A percentile compares a stretch with the other conserved stretches of the same genome.
phyloP scores from a whole-genome alignment of 1,140 invertebrate species.

The Temnothorax nylanderi region DNA sequence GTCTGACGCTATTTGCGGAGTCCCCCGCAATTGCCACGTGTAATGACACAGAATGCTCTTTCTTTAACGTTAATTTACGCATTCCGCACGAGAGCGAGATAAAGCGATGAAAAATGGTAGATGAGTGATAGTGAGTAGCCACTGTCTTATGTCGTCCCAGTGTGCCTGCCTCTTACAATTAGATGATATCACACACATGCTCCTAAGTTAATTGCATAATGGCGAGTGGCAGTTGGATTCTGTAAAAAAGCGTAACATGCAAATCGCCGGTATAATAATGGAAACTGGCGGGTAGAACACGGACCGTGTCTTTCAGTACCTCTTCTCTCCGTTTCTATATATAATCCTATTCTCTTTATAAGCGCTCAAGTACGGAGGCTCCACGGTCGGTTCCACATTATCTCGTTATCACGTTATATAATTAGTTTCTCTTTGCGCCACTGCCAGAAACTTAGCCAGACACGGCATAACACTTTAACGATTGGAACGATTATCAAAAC shows the following conservation, averaged over 20 bases:
- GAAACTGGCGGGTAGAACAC: conserved; percentile 54
- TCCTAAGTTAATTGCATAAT: conserved; percentile 66
- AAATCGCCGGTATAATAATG: conserved; percentile 70
- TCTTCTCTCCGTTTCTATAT: conserved; percentile 68
- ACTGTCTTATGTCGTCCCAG: conserved; percentile 27
- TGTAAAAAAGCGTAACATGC: conserved; percentile 66
- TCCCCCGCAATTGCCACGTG: neutral
- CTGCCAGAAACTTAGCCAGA: conserved; percentile 49
- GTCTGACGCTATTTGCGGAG: neutral
- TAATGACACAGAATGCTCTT: neutral
- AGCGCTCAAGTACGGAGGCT: conserved; percentile 65
- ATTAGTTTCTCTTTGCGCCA: conserved; percentile 60
- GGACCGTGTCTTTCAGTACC: conserved; percentile 6
- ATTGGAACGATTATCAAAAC: neutral
- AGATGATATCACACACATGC: conserved; percentile 63
- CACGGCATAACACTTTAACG: conserved; percentile 21
- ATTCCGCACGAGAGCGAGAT: conserved; percentile 46
- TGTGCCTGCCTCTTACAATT: neutral
- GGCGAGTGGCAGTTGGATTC: conserved; percentile 58
- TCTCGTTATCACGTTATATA: conserved; percentile 72
- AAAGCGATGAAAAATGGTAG: conserved; percentile 62
- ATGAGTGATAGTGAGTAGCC: neutral
- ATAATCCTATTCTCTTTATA: conserved; percentile 77
- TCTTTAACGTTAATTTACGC: conserved; percentile 36
- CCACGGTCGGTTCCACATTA: conserved; percentile 67